Percentiles rank a stretch among this genome's conserved stretches.
Evolutionary conservation across 2,888 invertebrate species (phyloP).

Genomic region (Saturnia pavonia): DNA sequence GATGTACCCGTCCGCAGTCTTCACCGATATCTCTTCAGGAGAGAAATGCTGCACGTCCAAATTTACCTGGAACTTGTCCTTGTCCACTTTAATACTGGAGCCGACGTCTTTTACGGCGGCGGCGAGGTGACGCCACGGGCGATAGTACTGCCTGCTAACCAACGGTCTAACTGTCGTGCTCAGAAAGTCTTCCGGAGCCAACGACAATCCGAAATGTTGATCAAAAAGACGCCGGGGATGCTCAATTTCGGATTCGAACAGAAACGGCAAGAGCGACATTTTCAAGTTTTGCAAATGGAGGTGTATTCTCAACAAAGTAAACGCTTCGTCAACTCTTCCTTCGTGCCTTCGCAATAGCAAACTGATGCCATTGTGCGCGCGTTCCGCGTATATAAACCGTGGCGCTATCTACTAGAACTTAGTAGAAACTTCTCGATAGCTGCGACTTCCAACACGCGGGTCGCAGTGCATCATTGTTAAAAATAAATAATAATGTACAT

Average conservation of each 20-base stretch:
- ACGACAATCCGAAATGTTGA: slow-evolving; percentile 78
- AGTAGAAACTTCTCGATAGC: slow-evolving; percentile 55
- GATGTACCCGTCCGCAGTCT: slow-evolving; percentile 86
- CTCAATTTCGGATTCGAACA: slow-evolving; percentile 63
- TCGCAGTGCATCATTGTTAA: slow-evolving; percentile 29
- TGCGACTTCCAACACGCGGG: slow-evolving; percentile 39
- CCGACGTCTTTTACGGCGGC: slow-evolving; percentile 76
- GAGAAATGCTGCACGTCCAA: slow-evolving; percentile 89
- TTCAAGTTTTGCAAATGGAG: slow-evolving; percentile 28
- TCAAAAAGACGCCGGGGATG: slow-evolving; percentile 73
- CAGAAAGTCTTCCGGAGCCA: slow-evolving; percentile 75
- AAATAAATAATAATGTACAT: background rate
- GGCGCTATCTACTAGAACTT: slow-evolving; percentile 49
- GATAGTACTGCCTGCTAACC: slow-evolving; percentile 59
- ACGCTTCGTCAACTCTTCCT: slow-evolving; percentile 15
- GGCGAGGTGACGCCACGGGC: slow-evolving; percentile 72
- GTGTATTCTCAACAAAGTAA: background rate
- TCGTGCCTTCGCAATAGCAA: slow-evolving; percentile 40
- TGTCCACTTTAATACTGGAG: slow-evolving; percentile 77
- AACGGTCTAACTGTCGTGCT: slow-evolving; percentile 47
- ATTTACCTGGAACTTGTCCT: slow-evolving; percentile 79
- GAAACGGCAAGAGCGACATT: slow-evolving; percentile 78
- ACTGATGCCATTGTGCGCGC: slow-evolving; percentile 45
- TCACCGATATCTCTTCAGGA: slow-evolving; percentile 89
- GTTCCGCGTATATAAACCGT: slow-evolving; percentile 46